These are phyloP conservation scores for Daboia siamensis DNA, from an alignment of 2,113 vertebrate species.

Conservation along the genomic window DNA sequence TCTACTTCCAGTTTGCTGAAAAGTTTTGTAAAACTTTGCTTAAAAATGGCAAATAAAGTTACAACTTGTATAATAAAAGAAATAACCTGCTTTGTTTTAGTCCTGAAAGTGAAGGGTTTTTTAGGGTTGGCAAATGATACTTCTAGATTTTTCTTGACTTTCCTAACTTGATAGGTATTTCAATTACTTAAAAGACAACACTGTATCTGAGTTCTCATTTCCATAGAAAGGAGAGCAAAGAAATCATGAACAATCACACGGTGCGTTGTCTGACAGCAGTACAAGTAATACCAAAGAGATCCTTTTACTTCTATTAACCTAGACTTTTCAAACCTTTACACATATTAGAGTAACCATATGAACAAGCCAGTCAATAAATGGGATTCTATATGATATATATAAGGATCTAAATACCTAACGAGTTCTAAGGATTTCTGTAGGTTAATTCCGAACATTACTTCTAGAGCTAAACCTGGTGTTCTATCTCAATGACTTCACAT, in stretches of 20 bases:
- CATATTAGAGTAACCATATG: background rate
- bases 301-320: background rate
- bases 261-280: background rate
- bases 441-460: background rate
- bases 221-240: background rate
- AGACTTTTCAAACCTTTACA: background rate
- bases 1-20: background rate
- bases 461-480: background rate
- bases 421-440: background rate
- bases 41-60: background rate
- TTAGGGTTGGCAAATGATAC: background rate
- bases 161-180: background rate
- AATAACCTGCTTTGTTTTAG: background rate
- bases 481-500: constrained; percentile 5
- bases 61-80: background rate
- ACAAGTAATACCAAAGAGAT: background rate
- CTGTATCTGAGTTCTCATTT: background rate
- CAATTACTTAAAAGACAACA: background rate
- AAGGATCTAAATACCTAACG: background rate
- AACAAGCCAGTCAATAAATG: background rate
- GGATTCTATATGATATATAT: background rate
- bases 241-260: background rate
- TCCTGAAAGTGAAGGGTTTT: background rate
- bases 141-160: background rate
- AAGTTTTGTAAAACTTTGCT: background rate